Evolutionary conservation across 1,140 invertebrate genomes (phyloP), one percentile per base, ranked within the genome.

Genomic region (Diprion similis): DNA sequence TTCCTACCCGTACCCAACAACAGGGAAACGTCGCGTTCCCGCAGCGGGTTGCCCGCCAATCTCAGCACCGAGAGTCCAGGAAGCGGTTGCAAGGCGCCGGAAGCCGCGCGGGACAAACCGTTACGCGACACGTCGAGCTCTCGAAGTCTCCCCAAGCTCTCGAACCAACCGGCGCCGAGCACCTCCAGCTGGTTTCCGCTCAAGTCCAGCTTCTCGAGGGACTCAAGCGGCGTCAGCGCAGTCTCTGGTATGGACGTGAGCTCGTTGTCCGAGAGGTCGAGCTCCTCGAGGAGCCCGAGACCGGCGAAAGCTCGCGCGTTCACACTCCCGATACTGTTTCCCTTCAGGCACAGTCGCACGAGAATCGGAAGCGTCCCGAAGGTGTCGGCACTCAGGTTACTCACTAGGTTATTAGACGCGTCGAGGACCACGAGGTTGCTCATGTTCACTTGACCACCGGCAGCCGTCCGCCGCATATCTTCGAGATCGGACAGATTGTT

Each of bases 101-200:
- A 91, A 10, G 92, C 91, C 10, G 95, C 90, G 70, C 90, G 90
- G 15, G 89, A 88, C 59, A 97, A 88, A 48, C 90, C 89, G 86
- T 97, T 97, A 73, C 93, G 89, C 13, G 95, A 95, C 8, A 97
- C 89, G 78, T 97, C 95, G 66, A 97, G 87, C 79, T 95, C 93
- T 79, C 95, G 92, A 37, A 97, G 85, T 75, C 90, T 87, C 51
- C 88, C 85, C 46, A 95, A 89, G 51, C 90, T 91, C 73, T 91
- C 89, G 79, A 95, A 94, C 80, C 88, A 90, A 19, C 85, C 82
- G 51, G 90, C 88, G 0, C 88, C 88, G 6, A 94, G 79, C 4
- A 85, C 79, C 73, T 90, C 86, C 66, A 96, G 84, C 46, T 89
- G 89, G 83, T 96, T 96, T 46, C 90, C 89, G 73, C 92, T 91